Base-by-base conservation (phyloP, 2,888 invertebrate genomes). In the Syrista parreyssii region DNA sequence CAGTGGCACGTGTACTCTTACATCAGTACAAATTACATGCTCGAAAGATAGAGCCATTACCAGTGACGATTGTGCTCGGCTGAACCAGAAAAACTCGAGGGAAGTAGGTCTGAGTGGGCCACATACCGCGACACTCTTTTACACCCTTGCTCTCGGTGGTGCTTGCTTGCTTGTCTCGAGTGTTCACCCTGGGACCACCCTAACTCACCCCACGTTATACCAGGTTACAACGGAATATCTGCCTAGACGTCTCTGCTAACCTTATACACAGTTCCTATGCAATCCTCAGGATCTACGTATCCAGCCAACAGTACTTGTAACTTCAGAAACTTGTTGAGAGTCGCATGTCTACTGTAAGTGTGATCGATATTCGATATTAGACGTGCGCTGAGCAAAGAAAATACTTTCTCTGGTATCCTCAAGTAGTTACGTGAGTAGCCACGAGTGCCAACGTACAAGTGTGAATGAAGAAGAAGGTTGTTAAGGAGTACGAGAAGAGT, bases 101-200 rank as follows among this genome's bases (percentile, higher is more conserved):
- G 75, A 77, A 77, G 77, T 77, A 74, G 75, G 77, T 77, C 77
- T 77, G 77, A 77, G 77, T 77, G 77, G 74, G 74, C 77, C 77
- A 77, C 74, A 77, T 77, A 68, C 77, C 74, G 77, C 69, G 74
- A 74, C 75, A 74, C 74, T 77, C 77, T 77, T 55, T 55, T 55
- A 23, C 55, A 55, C 55, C 55, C 55, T 55, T 55, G 55, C 23
- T 55, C 55, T 55, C 55, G 55, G 23, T 23, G 55, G 55, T 55
- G 55, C 55, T 55, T 55, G 34, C 34, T 34, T 34, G 55, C 55
- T 55, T 55, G 55, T 55, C 55, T 55, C 55, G 55, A 55, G 55
- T 55, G 23, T 55, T 55, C 55, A 23, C 55, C 23, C 55, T 55
- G 9, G 15, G 23, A 55, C 55, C 55, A 55, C 23, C 55, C 23